Conservation (phyloP, 2,113 vertebrate species). For the human region GRCh38 chr15:70341501-70342000, state of each 20-base stretch:
- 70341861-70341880: neutral
- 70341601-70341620: neutral
- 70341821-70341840: neutral
- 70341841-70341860: too few species aligned
- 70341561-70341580: neutral
- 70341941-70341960: neutral
- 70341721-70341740: neutral
- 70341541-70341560: neutral
- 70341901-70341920: neutral
- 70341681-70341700: neutral
- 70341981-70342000: neutral
- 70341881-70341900: neutral
- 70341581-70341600: neutral
- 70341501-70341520: neutral
- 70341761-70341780: neutral
- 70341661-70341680: neutral
- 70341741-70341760: neutral
- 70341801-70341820: neutral
- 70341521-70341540: neutral
- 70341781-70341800: too few species aligned
- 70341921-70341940: neutral
- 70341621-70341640: neutral
- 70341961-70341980: neutral
- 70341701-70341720: neutral
- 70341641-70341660: neutral